Conservation (phyloP, 2,888 invertebrate genomes). For the Temnothorax rugatulus region DNA sequence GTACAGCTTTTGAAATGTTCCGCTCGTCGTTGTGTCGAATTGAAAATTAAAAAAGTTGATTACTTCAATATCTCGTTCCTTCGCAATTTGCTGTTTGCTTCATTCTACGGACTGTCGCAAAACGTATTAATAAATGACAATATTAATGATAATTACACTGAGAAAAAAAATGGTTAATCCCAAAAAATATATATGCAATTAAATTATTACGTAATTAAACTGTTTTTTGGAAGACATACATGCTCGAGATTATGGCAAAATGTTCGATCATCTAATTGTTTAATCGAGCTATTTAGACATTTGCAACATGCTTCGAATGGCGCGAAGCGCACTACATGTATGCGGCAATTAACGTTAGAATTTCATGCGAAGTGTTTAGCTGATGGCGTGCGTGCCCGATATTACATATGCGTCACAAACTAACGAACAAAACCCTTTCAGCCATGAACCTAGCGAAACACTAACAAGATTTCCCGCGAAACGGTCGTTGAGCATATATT, state of each 20-base stretch:
- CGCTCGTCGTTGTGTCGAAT: slow-evolving; percentile 17
- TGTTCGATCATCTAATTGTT: background rate
- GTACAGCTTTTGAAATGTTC: slow-evolving; percentile 16
- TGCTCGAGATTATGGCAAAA: background rate
- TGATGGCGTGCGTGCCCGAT: background rate
- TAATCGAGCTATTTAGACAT: background rate
- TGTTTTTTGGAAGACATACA: background rate
- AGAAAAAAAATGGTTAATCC: no score
- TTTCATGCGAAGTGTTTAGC: slow-evolving; percentile 40
- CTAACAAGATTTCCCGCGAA: slow-evolving; percentile 21
- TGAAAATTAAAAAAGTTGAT: slow-evolving; percentile 47
- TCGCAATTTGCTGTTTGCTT: slow-evolving; percentile 21
- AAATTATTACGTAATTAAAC: slow-evolving; percentile 1
- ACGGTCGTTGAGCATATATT: background rate
- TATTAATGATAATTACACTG: no score
- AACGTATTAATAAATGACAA: no score
- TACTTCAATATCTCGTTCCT: slow-evolving; percentile 1
- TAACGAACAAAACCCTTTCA: slow-evolving; percentile 17
- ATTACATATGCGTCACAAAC: slow-evolving; percentile 26
- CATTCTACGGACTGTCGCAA: background rate
- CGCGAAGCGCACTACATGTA: background rate
- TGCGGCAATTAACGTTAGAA: slow-evolving; percentile 31
- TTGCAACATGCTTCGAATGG: slow-evolving; percentile 3
- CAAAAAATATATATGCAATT: no score
- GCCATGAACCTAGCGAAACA: slow-evolving; percentile 5